Evolutionary conservation across 2,113 vertebrate genomes (phyloP), one percentile per base, ranked within the genome.

Genomic region (Syngnathus typhle): DNA sequence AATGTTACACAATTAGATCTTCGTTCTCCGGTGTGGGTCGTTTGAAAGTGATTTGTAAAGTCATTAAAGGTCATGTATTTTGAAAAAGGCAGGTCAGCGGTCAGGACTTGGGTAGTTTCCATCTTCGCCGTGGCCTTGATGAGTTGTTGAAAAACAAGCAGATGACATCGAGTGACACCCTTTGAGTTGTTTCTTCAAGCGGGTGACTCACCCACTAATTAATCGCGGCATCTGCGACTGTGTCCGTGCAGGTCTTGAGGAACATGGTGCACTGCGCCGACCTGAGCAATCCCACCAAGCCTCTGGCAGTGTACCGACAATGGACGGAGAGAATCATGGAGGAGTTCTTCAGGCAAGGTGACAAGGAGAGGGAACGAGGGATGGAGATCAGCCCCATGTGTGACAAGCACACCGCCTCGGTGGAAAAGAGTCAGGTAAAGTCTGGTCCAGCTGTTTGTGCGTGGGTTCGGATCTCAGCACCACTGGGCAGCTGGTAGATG

Each of bases 351-450:
- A 88, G 92, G 74, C 95, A 96, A 85, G 95, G 95, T 0, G 95
- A 96, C 83, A 91, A 92, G 44, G 94, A 97, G 65, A 87, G 94
- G 0, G 94, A 95, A 74, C 89, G 94, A 6, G 94, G 94, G 73
- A 95, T 96, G 94, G 95, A 97, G 85, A 96, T 96, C 81, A 96
- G 94, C 75, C 94, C 94, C 73, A 97, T 97, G 95, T 95, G 94
- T 0, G 94, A 97, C 71, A 95, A 96, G 87, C 95, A 95, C 86
- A 96, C 94, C 0, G 94, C 94, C 19, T 97, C 94, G 0, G 94
- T 97, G 81, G 94, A 96, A 76, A 95, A 96, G 83, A 95, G 94
- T 36, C 94, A 96, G 95, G 95, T 95, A 84, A 76, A 62, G 69
- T 8, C 6, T 19, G 16, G 37, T 60, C 58, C 58, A 6, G 15